Evolutionary conservation across 2,113 vertebrate species (phyloP).

Genomic region (Uria aalge): DNA sequence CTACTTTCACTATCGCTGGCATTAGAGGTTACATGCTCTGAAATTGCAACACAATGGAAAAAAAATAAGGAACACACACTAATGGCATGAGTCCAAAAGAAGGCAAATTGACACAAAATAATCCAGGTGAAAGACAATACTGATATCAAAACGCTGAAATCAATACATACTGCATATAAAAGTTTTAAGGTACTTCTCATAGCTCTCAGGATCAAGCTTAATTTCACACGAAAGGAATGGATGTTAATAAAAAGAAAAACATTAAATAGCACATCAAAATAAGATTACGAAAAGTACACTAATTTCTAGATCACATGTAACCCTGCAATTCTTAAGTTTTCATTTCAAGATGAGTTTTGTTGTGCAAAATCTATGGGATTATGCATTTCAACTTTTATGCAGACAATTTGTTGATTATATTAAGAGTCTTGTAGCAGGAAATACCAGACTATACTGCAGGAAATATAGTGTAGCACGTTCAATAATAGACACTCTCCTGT

Average conservation of each 20-base stretch:
- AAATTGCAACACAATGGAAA: conserved; percentile 85
- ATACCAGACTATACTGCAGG: not conserved
- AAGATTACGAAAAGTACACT: not conserved
- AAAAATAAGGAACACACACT: conserved; percentile 77
- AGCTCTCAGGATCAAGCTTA: conserved; percentile 53
- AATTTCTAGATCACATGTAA: not conserved
- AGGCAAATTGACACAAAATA: conserved; percentile 51
- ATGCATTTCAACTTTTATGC: not conserved
- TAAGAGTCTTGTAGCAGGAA: not conserved
- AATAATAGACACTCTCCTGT: not conserved
- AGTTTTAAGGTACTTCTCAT: conserved; percentile 60
- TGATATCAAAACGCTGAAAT: conserved; percentile 45
- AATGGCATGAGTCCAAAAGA: conserved; percentile 60
- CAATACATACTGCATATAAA: conserved; percentile 58
- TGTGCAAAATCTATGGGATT: not conserved
- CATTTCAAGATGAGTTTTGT: not conserved
- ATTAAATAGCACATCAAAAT: conserved; percentile 27
- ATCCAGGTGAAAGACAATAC: conserved; percentile 64
- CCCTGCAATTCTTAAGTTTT: not conserved
- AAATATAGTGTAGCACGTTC: not conserved
- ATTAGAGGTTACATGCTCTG: conserved; percentile 98
- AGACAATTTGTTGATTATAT: not conserved
- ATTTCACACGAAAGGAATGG: conserved; percentile 49
- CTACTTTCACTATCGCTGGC: conserved; percentile 99
- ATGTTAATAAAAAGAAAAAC: conserved; percentile 58